These are phyloP conservation scores for Acanthoscelides obtectus DNA, from an alignment of 2,888 invertebrate genomes.

Conservation along the genomic window DNA sequence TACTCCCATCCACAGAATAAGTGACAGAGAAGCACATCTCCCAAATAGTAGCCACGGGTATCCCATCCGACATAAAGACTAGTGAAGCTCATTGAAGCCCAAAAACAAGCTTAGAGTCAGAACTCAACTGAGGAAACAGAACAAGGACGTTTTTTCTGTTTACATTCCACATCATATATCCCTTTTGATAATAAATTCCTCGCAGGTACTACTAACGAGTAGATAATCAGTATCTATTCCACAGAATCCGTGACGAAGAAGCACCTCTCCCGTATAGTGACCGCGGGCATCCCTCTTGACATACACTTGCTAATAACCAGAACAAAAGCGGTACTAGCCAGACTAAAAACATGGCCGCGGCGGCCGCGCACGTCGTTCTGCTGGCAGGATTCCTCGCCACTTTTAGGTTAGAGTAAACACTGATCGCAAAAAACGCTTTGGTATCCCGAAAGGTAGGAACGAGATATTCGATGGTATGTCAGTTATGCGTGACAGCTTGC, in stretches of 20 bases:
- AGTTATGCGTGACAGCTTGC: conserved; percentile 37
- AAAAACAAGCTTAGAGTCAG: no score
- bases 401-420: background rate
- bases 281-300: conserved; percentile 7
- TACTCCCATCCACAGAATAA: no score
- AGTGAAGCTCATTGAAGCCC: no score
- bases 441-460: background rate
- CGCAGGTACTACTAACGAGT: background rate
- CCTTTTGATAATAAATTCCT: background rate
- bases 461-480: conserved; percentile 19
- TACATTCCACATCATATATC: background rate
- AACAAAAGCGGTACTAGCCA: conserved; percentile 41
- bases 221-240: background rate
- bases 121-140: background rate
- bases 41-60: no score
- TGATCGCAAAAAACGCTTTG: background rate
- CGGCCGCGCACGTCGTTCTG: conserved; percentile 22
- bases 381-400: conserved; percentile 8
- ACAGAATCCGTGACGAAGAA: background rate
- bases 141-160: background rate
- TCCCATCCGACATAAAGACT: no score
- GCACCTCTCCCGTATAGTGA: background rate
- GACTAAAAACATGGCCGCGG: conserved; percentile 36
- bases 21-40: no score
- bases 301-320: conserved; percentile 39